Conservation (phyloP, 2,888 invertebrate genomes). For the Trachelus iudaicus region DNA sequence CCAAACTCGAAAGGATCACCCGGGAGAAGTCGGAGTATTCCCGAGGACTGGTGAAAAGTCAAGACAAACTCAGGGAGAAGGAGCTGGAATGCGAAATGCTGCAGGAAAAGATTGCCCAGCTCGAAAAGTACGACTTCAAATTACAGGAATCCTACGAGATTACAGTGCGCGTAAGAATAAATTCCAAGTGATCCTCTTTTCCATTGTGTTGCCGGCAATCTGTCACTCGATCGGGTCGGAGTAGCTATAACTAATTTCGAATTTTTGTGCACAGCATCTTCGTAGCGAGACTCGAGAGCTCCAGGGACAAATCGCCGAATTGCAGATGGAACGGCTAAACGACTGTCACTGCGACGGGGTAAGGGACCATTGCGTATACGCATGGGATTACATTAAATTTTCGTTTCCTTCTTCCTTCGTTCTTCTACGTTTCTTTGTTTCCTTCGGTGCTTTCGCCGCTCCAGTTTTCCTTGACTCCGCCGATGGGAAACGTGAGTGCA, state of each 20-base stretch:
- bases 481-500: conserved; percentile 22
- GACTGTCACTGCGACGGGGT: background rate
- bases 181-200: background rate
- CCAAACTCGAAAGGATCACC: conserved; percentile 27
- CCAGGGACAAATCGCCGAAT: conserved; percentile 27
- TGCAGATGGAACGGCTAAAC: conserved; percentile 23
- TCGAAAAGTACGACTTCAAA: conserved; percentile 23
- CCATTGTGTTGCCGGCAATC: background rate
- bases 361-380: background rate
- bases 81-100: conserved; percentile 31
- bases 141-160: conserved; percentile 34
- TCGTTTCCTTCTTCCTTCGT: too few species aligned
- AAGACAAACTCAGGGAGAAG: conserved; percentile 30
- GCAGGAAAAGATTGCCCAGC: conserved; percentile 27
- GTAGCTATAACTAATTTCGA: too few species aligned
- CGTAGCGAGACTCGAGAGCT: conserved; percentile 36
- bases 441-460: too few species aligned
- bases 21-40: conserved; percentile 31
- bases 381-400: too few species aligned
- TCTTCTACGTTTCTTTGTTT: too few species aligned
- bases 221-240: background rate
- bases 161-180: conserved; percentile 28
- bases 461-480: conserved; percentile 33
- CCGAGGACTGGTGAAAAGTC: conserved; percentile 22
- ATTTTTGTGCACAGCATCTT: conserved; percentile 23